Percentiles rank a stretch among this genome's conserved stretches.
These are phyloP conservation scores for Dendrolimus pini DNA, from an alignment of 2,888 invertebrate genomes.

Conservation along the genomic window DNA sequence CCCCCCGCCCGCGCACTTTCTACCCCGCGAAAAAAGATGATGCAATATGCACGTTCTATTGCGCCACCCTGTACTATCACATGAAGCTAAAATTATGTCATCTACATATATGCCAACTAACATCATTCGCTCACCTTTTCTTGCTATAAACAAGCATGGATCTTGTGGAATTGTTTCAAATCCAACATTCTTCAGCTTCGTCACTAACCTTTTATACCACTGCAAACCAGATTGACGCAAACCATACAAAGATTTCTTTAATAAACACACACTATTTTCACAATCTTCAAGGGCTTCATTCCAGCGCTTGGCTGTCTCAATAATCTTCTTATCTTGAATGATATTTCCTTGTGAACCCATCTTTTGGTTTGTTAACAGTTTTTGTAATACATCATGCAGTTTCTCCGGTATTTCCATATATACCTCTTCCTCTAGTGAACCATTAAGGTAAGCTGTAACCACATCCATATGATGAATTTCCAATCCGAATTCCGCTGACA, in stretches of 20 bases:
- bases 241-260: conserved; percentile 7
- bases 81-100: too few species aligned
- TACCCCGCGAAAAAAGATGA: too few species aligned
- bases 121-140: conserved; percentile 7
- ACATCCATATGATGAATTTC: conserved; percentile 10
- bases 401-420: conserved; percentile 12
- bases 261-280: conserved; percentile 9
- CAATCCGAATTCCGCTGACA: conserved; percentile 9
- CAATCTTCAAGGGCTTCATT: conserved; percentile 3
- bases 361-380: conserved; percentile 5
- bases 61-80: too few species aligned
- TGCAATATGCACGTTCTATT: too few species aligned
- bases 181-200: conserved; percentile 7
- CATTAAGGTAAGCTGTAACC: conserved; percentile 13
- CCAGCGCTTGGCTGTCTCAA: conserved; percentile 9
- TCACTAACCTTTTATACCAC: conserved; percentile 12
- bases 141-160: conserved; percentile 10
- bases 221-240: conserved; percentile 8
- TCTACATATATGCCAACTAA: conserved; percentile 6
- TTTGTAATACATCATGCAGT: conserved; percentile 5
- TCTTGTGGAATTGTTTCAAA: conserved; percentile 6
- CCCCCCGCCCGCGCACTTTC: too few species aligned
- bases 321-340: conserved; percentile 5
- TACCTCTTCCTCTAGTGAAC: conserved; percentile 13
- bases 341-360: conserved; percentile 3